Evolutionary conservation across 2,113 vertebrate species (phyloP), one percentile per base, ranked within the genome.

Genomic region (Glaucomys volans): DNA sequence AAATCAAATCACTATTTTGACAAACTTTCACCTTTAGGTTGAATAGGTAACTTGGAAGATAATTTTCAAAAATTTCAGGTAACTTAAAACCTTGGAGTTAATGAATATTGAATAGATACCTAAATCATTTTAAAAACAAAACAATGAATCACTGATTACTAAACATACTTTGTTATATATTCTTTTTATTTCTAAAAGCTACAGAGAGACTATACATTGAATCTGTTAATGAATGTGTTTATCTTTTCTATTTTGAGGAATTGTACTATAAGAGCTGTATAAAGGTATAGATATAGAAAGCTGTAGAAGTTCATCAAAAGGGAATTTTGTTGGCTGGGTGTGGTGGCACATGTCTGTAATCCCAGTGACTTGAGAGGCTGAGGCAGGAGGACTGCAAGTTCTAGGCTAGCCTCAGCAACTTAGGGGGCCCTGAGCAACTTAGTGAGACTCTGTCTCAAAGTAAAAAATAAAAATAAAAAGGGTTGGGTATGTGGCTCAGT

Each of bases 41-140:
- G 30, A 62, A 64, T 93, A 85, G 8, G 74, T 44, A 87, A 87
- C 30, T 66, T 72, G 54, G 30, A 95, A 93, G 30, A 93, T 52
- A 85, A 94, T 74, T 85, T 88, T 54, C 3, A 77, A 64, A 66
- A 69, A 50, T 94, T 86, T 81, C 64, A 42, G 28, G n/a, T 47
- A n/a, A 54, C 35, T 93, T 79, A 80, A 87, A 89, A 71, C 18
- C 80, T 32, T 80, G 44, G 66, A 22, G 69, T 67, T 76, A 54
- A 62, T 74, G 8, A 28, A 62, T 86, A 72, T 24, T 64, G 32
- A 66, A 81, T 57, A 32, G 22, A 26, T 69, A 83, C 12, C 32
- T 59, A 69, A 40, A 83, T 37, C 44, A 85, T 81, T 89, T 74
- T 66, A 94, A 74, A 62, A 30, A 74, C n/a, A 83, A 69, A 88